Evolutionary conservation across 2,888 invertebrate genomes (phyloP).

Genomic region (Oligia fasciuncula): DNA sequence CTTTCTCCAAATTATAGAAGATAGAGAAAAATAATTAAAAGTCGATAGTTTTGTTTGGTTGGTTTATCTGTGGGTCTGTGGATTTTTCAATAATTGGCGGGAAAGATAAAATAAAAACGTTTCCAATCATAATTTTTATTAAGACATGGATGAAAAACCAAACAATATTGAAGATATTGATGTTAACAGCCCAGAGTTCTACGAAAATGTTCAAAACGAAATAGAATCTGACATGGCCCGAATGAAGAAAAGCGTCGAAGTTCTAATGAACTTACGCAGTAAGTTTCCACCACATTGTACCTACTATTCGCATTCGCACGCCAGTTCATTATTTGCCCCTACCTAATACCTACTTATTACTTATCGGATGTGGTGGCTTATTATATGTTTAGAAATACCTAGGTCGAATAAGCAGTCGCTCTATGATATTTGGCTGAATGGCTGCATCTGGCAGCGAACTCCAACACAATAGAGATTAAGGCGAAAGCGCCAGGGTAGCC

Average conservation of each 20-base stretch:
- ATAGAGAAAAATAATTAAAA: not conserved
- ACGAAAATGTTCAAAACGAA: conserved; percentile 73
- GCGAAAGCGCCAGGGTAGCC: too few relatives aligned
- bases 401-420: not conserved
- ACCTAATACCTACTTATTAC: not conserved
- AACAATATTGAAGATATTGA: conserved; percentile 68
- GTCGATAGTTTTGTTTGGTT: not conserved
- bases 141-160: conserved; percentile 45
- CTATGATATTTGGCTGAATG: not conserved
- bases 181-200: conserved; percentile 76
- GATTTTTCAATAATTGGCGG: conserved; percentile 33
- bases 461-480: not conserved
- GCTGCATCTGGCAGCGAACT: not conserved
- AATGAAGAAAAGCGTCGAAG: conserved; percentile 74
- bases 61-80: not conserved
- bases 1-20: not conserved
- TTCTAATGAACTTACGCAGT: conserved; percentile 76
- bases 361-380: not conserved
- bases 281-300: conserved; percentile 58
- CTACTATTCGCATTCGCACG: not conserved
- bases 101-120: conserved; percentile 8
- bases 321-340: not conserved
- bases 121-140: not conserved
- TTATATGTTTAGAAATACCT: not conserved
- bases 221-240: conserved; percentile 75